A percentile compares a stretch with the other conserved stretches of the same genome.
phyloP scores from a whole-genome alignment of 2,888 invertebrate genomes.

The Portevinia maculata region DNA sequence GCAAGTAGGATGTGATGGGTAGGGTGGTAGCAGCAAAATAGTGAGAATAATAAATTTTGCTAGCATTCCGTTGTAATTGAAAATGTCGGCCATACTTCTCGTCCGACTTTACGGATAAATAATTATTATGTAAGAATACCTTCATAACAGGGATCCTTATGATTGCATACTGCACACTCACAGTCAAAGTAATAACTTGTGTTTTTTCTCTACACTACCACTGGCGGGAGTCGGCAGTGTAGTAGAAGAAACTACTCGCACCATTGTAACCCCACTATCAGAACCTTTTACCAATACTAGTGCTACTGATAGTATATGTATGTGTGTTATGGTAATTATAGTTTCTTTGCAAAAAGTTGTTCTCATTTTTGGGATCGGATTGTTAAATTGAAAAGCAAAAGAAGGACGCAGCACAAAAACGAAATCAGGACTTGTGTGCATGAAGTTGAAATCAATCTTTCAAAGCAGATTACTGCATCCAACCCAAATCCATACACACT shows the following conservation, averaged over 20 bases:
- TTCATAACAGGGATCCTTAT: constrained; percentile 13
- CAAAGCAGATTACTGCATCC: constrained; percentile 31
- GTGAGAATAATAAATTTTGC: constrained; percentile 51
- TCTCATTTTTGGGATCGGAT: constrained; percentile 48
- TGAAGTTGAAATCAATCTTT: constrained; percentile 61
- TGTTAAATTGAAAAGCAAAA: constrained; percentile 36
- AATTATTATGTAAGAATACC: constrained; percentile 76
- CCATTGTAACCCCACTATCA: constrained; percentile 14
- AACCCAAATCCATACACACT: neutral
- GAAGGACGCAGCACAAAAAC: constrained; percentile 4
- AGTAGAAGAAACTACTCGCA: constrained; percentile 4
- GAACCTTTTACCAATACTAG: neutral
- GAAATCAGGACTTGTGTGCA: constrained; percentile 56
- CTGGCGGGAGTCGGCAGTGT: neutral
- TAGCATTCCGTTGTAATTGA: constrained; percentile 79
- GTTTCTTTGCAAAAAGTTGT: constrained; percentile 24
- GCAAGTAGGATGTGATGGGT: constrained; percentile 35
- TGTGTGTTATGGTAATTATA: constrained; percentile 19
- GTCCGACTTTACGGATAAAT: constrained; percentile 79
- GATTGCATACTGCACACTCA: neutral
- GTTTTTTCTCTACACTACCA: neutral
- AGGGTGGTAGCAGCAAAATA: neutral
- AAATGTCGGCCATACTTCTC: constrained; percentile 80
- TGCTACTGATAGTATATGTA: neutral
- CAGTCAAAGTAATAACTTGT: constrained; percentile 35